A percentile compares a stretch with the other conserved stretches of the same genome.
Evolutionary conservation across 2,113 vertebrate species (phyloP).

Genomic region (Sus scrofa): T2T-Sscrofa CM000819.6:68284001-68284500

Average conservation of each 20-base stretch:
- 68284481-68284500: neutral
- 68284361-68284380: neutral
- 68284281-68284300: neutral
- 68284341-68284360: neutral
- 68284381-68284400: neutral
- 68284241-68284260: neutral
- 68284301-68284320: neutral
- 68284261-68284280: neutral
- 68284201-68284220: neutral
- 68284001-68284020: neutral
- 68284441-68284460: rapidly evolving
- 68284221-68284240: neutral
- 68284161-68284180: neutral
- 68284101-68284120: neutral
- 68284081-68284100: neutral
- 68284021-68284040: neutral
- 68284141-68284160: neutral
- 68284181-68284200: neutral
- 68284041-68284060: neutral
- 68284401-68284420: neutral
- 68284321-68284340: neutral
- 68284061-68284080: neutral
- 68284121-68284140: neutral
- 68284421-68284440: neutral
- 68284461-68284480: rapidly evolving